Base-by-base conservation (phyloP, 2,113 vertebrate genomes). In the Phyllostomus discolor region DNA sequence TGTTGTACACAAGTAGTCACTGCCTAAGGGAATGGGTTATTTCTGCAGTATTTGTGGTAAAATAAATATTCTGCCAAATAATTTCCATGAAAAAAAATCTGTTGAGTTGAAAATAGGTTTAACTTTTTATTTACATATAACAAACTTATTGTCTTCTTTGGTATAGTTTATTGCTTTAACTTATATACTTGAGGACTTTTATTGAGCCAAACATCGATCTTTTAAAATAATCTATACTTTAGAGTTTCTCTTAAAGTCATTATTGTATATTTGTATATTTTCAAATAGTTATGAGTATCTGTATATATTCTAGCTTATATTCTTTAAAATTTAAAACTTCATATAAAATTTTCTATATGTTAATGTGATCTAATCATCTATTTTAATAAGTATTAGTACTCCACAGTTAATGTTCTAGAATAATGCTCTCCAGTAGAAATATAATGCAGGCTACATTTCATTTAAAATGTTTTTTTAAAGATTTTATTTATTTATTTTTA, bases 61-160 rank as follows among this genome's bases (percentile, higher is more conserved):
- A 48, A 59, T 93, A 67, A 95, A 59, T 90, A 31, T 73, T 82
- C 48, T 79, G 24, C 22, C 69, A 91, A 12, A 69, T 75, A 54
- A 62, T 89, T 80, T 94, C 67, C 52, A 33, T 92, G 54, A 2
- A 66, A 70, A 28, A 28, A 96, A 48, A 48, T 54, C 10, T 64
- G 4, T 79, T 92, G 41, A 54, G 26, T 80, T 95, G 57, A 92
- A 90, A 90, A 88, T 91, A 82, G 33, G 83, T 96, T 95, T 93
- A 73, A 73, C 3, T 11, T 93, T 82, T 84, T 57, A n/a, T 91
- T 96, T 93, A 52, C 4, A 43, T 20, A 66, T 41, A 88, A 50
- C 48, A 31, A 70, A 76, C 41, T 84, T 96, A 54, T 41, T 81
- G 94, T 95, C 31, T 57, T 28, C 66, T 7, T 81, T 94, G 64